Base-by-base conservation (phyloP, 2,888 invertebrate genomes). In the Rhodophaea formosa region DNA sequence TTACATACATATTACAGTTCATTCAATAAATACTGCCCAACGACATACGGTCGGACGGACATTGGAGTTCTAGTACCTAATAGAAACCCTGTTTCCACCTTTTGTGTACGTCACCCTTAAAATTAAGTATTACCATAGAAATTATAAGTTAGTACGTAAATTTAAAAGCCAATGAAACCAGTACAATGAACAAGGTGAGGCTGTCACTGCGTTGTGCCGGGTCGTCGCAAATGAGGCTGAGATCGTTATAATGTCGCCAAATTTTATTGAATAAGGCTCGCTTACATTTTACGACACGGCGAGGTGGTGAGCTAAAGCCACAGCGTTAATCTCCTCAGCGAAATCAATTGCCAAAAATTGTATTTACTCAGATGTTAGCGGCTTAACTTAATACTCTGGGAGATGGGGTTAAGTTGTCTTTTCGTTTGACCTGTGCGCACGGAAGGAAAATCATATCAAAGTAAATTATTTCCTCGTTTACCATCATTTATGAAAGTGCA, bases 251-350 rank as follows among this genome's bases (percentile, higher is more conserved):
- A 88, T 86, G 84, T 84, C 83, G 81, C 84, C 79, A 75, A 84
- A 84, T 90, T 89, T 88, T 90, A 91, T 90, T 86, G 86, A 90
- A 90, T 89, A 87, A 87, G 84, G 83, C 76, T 88, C 86, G 89
- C 84, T 88, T 85, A 89, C 86, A 88, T 87, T 89, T 90, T 84
- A 87, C 82, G 86, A 83, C 81, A 77, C 77, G 78, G 74, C 78
- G 78, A 75, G 73, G 72, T 71, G 72, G 71, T 73, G 74, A 69
- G 74, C 70, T 77, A 81, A 88, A 86, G 80, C 82, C 85, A 70
- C 79, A 77, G 79, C 80, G 84, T 88, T 89, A 88, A 90, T 88
- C 88, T 86, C 72, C 74, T 70, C 72, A 75, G 79, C 82, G 79
- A 86, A 88, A 88, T 88, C 88, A 89, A 89, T 89, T 86, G 84